These are phyloP conservation scores for Hucho hucho DNA, from an alignment of 2,113 vertebrate species.

Conservation along the genomic window DNA sequence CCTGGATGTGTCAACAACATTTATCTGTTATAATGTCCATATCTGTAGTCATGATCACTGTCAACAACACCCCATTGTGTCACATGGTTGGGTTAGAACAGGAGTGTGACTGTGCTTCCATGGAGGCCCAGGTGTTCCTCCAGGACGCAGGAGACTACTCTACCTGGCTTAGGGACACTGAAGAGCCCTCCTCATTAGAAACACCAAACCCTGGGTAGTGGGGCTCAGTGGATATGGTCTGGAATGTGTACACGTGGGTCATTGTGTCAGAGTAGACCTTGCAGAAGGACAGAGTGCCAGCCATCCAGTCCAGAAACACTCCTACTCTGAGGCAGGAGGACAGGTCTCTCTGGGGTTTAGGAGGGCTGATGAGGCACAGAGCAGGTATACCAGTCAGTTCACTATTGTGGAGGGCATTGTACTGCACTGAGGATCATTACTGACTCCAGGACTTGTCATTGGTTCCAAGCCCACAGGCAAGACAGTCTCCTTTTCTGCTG, in stretches of 20 bases:
- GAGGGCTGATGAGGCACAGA: neutral
- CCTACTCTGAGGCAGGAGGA: neutral
- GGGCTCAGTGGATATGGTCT: too few species aligned
- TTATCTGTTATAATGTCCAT: too few species aligned
- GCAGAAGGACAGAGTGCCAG: conserved; percentile 12
- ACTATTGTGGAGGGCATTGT: neutral
- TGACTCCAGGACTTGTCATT: conserved; percentile 10
- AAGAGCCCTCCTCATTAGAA: neutral
- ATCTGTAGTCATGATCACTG: too few species aligned
- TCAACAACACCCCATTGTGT: too few species aligned
- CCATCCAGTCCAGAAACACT: conserved; percentile 6
- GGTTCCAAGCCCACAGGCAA: neutral
- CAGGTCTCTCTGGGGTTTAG: too few species aligned
- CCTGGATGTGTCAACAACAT: conserved; percentile 78
- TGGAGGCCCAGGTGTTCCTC: too few species aligned
- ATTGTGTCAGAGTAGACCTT: neutral
- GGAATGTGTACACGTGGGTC: too few species aligned
- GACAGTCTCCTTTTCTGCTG: neutral
- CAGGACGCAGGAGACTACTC: conserved; percentile 12
- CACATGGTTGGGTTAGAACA: too few species aligned
- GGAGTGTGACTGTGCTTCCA: too few species aligned
- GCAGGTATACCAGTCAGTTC: neutral
- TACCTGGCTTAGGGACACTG: neutral
- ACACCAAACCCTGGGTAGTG: too few species aligned
- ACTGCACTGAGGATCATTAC: too few species aligned